A percentile compares a stretch with the other conserved stretches of the same genome.
Conservation (phyloP, 1,140 invertebrate species). For the Triops cancriformis region DNA sequence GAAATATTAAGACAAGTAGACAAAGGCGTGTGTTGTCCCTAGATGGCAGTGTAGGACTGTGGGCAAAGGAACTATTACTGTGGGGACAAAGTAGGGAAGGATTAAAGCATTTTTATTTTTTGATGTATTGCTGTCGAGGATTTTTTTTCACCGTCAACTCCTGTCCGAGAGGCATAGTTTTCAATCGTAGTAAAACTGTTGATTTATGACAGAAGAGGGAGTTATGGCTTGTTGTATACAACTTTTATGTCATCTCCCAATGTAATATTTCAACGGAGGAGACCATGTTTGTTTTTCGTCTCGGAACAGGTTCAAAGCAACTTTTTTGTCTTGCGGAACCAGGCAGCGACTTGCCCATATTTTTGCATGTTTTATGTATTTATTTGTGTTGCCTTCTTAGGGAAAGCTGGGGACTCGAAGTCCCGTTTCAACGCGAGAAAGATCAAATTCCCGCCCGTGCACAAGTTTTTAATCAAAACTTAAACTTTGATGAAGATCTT, state of each 20-base stretch:
- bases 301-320: neutral
- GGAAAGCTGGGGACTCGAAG: neutral
- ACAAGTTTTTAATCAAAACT: neutral
- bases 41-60: no score
- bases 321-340: no score
- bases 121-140: no score
- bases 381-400: neutral
- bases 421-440: neutral
- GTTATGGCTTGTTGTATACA: neutral
- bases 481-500: neutral
- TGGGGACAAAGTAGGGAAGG: no score
- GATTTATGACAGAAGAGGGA: neutral
- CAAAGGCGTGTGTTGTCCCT: no score
- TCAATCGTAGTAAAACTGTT: neutral
- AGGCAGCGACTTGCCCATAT: neutral
- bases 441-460: neutral
- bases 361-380: neutral
- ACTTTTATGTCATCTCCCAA: neutral
- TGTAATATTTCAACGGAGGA: neutral
- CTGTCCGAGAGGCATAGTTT: neutral
- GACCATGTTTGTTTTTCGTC: neutral
- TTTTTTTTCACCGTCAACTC: no score
- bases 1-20: no score
- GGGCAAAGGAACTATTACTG: no score
- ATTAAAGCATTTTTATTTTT: no score